Conservation (phyloP, 2,113 vertebrate species). For the Ploceus nigricollis region DNA sequence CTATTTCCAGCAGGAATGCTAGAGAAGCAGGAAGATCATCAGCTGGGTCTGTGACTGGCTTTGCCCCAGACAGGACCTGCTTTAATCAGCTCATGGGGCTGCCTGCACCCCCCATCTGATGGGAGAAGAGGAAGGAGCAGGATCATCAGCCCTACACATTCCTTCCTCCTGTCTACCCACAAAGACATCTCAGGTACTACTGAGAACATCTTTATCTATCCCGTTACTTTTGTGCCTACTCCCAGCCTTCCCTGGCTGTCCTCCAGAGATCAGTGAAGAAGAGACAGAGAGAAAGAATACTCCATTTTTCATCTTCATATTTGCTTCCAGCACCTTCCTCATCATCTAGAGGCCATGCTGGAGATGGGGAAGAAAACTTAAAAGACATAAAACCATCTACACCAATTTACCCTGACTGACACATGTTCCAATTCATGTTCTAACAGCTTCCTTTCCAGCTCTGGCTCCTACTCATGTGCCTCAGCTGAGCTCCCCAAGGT, state of each 20-base stretch:
- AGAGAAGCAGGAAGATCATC: background rate
- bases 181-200: background rate
- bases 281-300: background rate
- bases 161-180: background rate
- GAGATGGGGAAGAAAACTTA: background rate
- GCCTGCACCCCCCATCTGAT: background rate
- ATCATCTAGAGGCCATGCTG: background rate
- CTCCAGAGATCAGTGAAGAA: background rate
- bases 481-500: background rate
- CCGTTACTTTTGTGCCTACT: background rate
- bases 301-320: background rate
- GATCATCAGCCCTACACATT: background rate
- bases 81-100: background rate
- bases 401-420: background rate
- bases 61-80: background rate
- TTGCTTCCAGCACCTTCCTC: background rate
- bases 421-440: background rate
- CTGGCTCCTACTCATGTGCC: background rate
- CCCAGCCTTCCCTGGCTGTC: background rate
- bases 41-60: background rate
- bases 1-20: slow-evolving; percentile 20
- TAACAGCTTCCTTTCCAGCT: background rate
- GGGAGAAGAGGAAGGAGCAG: background rate
- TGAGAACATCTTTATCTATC: background rate
- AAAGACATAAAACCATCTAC: background rate